Percentiles rank a stretch among this genome's conserved stretches.
phyloP scores from a whole-genome alignment of 2,113 vertebrate species.

The Nothobranchius kuhntae region DNA sequence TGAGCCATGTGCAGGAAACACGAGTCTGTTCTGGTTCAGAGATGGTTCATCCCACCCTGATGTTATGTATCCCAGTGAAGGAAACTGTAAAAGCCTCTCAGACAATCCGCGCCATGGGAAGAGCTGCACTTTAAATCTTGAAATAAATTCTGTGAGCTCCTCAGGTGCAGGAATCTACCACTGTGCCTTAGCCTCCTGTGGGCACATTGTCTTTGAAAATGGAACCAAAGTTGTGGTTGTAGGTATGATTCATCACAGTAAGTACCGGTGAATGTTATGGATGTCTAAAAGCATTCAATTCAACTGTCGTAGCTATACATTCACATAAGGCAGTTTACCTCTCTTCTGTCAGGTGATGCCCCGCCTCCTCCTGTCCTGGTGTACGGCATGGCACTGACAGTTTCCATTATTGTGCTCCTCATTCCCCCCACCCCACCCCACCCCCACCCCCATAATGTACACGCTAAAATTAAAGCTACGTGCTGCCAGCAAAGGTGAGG shows the following conservation, averaged over 20 bases:
- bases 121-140: constrained; percentile 26
- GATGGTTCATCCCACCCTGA: constrained; percentile 6
- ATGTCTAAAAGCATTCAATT: neutral
- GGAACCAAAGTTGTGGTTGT: constrained; percentile 30
- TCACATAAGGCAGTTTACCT: neutral
- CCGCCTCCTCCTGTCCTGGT: neutral
- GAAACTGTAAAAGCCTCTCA: constrained; percentile 21
- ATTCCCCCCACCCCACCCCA: neutral
- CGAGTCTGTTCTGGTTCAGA: constrained; percentile 70
- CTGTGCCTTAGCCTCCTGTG: constrained; percentile 59
- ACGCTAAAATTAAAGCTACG: constrained; percentile 12
- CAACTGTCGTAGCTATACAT: neutral
- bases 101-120: fast-evolving
- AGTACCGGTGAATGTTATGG: too few species aligned
- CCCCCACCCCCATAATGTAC: neutral
- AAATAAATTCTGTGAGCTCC: neutral
- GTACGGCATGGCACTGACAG: neutral
- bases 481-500: constrained; percentile 35
- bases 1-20: constrained; percentile 25
- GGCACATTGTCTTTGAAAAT: constrained; percentile 51
- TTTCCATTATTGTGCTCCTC: constrained; percentile 23
- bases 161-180: constrained; percentile 52
- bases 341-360: neutral
- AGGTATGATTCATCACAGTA: constrained; percentile 17
- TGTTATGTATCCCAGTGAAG: constrained; percentile 30